phyloP scores from a whole-genome alignment of 35 echinoderm and acorn worm species.

The Hemicentrotus pulcherrimus region DNA sequence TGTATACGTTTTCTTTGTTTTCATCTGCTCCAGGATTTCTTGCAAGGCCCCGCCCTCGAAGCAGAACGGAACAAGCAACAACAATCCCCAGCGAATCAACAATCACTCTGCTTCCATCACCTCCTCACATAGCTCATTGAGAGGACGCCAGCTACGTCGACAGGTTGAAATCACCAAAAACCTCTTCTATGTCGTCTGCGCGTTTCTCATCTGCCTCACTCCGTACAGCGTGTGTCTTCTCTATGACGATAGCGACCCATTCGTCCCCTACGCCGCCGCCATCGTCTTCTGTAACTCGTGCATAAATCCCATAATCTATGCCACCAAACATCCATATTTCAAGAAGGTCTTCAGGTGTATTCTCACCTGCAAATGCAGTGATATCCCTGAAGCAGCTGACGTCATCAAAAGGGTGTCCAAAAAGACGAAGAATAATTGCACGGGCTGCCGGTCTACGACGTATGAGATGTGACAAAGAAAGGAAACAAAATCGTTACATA shows the following conservation, averaged over 20 bases:
- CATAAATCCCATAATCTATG: conserved; percentile 80
- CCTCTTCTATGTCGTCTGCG: conserved; percentile 84
- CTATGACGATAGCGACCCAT: conserved; percentile 64
- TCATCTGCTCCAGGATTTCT: neutral
- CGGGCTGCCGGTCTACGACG: neutral
- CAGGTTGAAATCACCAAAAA: conserved; percentile 88
- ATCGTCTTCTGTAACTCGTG: conserved; percentile 75
- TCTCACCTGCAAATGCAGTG: conserved; percentile 58
- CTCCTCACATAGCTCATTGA: neutral
- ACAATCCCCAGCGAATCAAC: conserved; percentile 25
- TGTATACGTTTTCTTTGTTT: neutral
- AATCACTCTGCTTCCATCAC: neutral
- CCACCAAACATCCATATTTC: conserved; percentile 87
- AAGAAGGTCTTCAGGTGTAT: conserved; percentile 72
- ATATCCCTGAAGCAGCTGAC: conserved; percentile 59
- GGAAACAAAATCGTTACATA: neutral
- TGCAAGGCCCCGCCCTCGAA: neutral
- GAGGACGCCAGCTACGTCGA: conserved; percentile 42
- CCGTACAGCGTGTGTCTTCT: conserved; percentile 73
- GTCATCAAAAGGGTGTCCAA: neutral
- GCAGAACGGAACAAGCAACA: conserved; percentile 16
- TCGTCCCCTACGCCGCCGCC: conserved; percentile 66
- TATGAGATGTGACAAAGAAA: conserved; percentile 36
- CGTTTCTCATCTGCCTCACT: conserved; percentile 79
- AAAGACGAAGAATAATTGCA: neutral